Evolutionary conservation across 2,888 invertebrate species (phyloP).

Genomic region (Sabatieria punctata): DNA sequence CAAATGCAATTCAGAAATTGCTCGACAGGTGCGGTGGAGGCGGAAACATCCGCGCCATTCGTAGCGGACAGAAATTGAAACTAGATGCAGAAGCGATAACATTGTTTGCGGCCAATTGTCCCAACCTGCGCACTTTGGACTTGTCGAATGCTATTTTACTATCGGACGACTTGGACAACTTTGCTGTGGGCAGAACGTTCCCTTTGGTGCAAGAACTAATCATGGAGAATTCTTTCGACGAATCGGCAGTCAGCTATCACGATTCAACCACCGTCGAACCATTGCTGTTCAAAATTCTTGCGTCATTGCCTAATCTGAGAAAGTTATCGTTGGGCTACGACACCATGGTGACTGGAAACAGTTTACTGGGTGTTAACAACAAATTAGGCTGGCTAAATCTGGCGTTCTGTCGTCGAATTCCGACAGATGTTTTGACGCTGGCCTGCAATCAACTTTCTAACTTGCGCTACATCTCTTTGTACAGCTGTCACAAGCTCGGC

Average conservation of each 20-base stretch:
- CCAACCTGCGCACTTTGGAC: background rate
- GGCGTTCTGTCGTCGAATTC: background rate
- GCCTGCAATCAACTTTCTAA: too few species aligned
- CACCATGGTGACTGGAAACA: background rate
- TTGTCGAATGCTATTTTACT: background rate
- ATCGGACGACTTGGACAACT: background rate
- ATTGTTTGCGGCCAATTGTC: background rate
- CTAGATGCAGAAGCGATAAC: background rate
- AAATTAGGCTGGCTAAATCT: background rate
- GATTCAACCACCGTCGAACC: background rate
- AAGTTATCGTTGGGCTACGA: background rate
- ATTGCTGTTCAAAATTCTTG: background rate
- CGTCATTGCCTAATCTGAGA: background rate
- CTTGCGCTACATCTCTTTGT: background rate
- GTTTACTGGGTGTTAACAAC: background rate
- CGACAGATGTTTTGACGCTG: background rate
- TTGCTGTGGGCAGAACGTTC: background rate
- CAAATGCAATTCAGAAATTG: background rate
- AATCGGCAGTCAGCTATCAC: background rate
- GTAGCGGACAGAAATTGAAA: background rate
- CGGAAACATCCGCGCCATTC: background rate
- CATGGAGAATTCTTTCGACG: background rate
- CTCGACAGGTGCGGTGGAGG: background rate
- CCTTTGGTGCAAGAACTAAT: background rate
- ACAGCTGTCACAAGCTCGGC: background rate